These are phyloP conservation scores for Macropis europaea DNA, from an alignment of 2,888 invertebrate species.

Conservation along the genomic window DNA sequence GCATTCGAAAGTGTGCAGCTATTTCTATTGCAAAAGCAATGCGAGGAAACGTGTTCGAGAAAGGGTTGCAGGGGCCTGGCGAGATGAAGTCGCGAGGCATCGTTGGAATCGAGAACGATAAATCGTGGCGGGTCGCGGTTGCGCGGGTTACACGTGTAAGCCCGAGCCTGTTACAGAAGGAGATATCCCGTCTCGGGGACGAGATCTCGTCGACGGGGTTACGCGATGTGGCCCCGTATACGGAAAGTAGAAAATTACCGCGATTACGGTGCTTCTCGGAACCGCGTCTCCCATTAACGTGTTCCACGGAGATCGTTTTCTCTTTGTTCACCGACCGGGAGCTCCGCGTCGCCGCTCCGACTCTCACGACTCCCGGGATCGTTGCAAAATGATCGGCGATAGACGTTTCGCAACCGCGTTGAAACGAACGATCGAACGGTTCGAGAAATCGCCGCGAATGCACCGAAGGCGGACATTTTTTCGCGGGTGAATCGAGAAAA, in stretches of 20 bases:
- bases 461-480: too few relatives aligned
- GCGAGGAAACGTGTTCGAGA: too few relatives aligned
- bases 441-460: too few relatives aligned
- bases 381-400: too few relatives aligned
- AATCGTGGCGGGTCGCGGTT: conserved; percentile 1
- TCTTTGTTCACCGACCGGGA: conserved; percentile 41
- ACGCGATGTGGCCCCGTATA: conserved; percentile 47
- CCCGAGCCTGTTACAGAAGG: conserved; percentile 22
- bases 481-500: too few relatives aligned
- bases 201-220: conserved; percentile 8
- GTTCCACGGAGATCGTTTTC: conserved; percentile 51
- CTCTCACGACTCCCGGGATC: conserved; percentile 12
- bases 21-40: too few relatives aligned
- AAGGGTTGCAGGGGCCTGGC: too few relatives aligned
- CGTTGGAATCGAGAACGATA: conserved; percentile 4
- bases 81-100: too few relatives aligned
- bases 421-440: too few relatives aligned
- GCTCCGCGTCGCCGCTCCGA: not conserved
- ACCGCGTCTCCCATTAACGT: conserved; percentile 50
- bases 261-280: conserved; percentile 59
- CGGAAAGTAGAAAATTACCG: conserved; percentile 60
- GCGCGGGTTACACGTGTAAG: conserved; percentile 41
- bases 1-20: too few relatives aligned
- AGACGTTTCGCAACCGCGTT: too few relatives aligned
- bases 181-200: conserved; percentile 12